Evolutionary conservation across 1,140 invertebrate species (phyloP).

Genomic region (Magallana ariakensis): DNA sequence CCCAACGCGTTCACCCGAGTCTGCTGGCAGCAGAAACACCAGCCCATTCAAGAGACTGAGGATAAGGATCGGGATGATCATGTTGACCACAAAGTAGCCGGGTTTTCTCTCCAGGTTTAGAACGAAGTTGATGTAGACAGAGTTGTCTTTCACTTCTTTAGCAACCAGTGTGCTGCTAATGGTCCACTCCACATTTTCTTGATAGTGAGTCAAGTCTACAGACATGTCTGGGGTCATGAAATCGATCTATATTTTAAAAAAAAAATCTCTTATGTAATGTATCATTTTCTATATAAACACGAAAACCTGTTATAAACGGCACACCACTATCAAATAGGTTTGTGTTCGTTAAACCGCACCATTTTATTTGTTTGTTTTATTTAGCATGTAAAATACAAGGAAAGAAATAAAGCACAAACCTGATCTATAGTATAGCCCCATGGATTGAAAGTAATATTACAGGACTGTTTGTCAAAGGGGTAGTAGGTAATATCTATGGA

Average conservation of each 20-base stretch:
- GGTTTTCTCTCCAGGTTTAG: constrained; percentile 65
- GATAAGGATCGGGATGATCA: constrained; percentile 83
- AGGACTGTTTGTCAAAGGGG: constrained; percentile 55
- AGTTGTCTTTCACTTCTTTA: neutral
- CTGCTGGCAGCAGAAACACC: constrained; percentile 83
- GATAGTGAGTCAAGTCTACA: constrained; percentile 29
- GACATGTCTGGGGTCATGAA: neutral
- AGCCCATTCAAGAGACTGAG: constrained; percentile 82
- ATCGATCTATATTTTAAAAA: neutral
- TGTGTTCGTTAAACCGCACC: too few relatives aligned
- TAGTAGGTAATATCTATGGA: constrained; percentile 49
- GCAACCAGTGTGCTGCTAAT: constrained; percentile 10
- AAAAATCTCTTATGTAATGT: too few relatives aligned
- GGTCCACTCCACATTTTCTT: constrained; percentile 44
- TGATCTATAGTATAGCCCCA: constrained; percentile 53
- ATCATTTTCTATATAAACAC: too few relatives aligned
- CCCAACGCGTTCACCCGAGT: constrained; percentile 82
- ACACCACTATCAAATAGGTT: too few relatives aligned
- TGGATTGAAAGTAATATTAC: constrained; percentile 47
- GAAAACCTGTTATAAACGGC: too few relatives aligned
- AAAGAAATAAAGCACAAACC: neutral
- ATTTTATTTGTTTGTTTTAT: too few relatives aligned
- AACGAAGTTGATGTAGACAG: constrained; percentile 47
- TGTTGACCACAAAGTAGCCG: constrained; percentile 81
- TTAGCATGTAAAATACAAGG: too few relatives aligned